A percentile compares a stretch with the other conserved stretches of the same genome.
Evolutionary conservation across 2,888 invertebrate species (phyloP).

Genomic region (Latrodectus elegans): DNA sequence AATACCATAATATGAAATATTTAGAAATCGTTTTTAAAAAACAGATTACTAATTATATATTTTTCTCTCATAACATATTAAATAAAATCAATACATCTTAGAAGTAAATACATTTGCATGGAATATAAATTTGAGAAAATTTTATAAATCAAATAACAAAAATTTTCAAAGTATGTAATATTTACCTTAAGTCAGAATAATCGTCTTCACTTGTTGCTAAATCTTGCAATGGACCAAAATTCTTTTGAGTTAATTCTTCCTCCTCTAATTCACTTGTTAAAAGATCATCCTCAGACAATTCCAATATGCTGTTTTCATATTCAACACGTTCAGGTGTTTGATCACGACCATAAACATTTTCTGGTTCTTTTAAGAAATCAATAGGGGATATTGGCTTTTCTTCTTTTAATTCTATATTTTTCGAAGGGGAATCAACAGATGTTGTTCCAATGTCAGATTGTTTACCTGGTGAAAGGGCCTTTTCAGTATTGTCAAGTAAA

Average conservation of each 20-base stretch:
- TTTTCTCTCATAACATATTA: too few relatives aligned
- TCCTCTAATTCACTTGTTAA: conserved; percentile 89
- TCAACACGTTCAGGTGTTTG: conserved; percentile 86
- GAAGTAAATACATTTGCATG: too few relatives aligned
- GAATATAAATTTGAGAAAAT: too few relatives aligned
- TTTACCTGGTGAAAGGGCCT: conserved; percentile 59
- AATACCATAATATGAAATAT: too few relatives aligned
- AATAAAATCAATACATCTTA: too few relatives aligned
- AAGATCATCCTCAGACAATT: conserved; percentile 76
- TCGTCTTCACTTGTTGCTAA: conserved; percentile 81
- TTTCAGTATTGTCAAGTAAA: conserved; percentile 59
- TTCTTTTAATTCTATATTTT: neutral
- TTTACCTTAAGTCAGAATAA: conserved; percentile 72
- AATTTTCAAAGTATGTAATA: neutral
- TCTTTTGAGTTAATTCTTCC: conserved; percentile 95
- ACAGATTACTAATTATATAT: too few relatives aligned
- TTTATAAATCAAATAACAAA: neutral
- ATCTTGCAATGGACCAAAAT: conserved; percentile 86
- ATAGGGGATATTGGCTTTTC: conserved; percentile 17
- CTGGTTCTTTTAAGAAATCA: conserved; percentile 45
- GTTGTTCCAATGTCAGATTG: neutral
- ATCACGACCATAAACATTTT: conserved; percentile 70
- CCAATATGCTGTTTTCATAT: conserved; percentile 81
- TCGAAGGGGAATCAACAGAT: neutral
- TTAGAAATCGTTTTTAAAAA: too few relatives aligned